Conservation (phyloP, 2,888 invertebrate species). For the Lagria hirta region DNA sequence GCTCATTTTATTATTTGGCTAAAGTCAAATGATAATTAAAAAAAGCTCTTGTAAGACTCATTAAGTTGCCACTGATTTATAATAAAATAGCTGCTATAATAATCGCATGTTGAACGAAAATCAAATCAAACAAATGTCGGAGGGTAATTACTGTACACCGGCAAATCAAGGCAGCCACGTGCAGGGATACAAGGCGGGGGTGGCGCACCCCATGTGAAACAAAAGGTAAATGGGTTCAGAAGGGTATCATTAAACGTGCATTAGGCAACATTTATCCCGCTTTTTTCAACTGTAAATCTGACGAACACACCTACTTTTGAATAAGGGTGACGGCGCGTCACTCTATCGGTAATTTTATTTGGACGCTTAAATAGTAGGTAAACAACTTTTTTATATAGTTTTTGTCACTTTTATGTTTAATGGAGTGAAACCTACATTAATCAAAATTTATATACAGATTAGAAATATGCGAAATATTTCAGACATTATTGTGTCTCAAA, state of each 20-base stretch:
- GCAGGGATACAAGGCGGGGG: slow-evolving; percentile 23
- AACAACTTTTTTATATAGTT: too few species aligned
- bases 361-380: too few species aligned
- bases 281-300: slow-evolving; percentile 43
- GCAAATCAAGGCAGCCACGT: slow-evolving; percentile 41
- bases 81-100: slow-evolving; percentile 30
- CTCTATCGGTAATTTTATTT: too few species aligned
- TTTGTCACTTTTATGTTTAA: too few species aligned
- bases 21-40: too few species aligned
- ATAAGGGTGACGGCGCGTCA: too few species aligned
- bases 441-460: too few species aligned
- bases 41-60: slow-evolving; percentile 79
- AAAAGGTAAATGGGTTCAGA: slow-evolving; percentile 46
- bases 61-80: slow-evolving; percentile 18
- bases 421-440: too few species aligned
- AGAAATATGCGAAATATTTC: too few species aligned
- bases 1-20: too few species aligned
- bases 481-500: too few species aligned
- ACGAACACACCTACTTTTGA: slow-evolving; percentile 37
- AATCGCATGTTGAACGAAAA: slow-evolving; percentile 48
- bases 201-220: slow-evolving; percentile 42
- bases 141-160: slow-evolving; percentile 30
- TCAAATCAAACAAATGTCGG: slow-evolving; percentile 49
- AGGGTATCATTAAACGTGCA: slow-evolving; percentile 50
- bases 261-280: slow-evolving; percentile 44